phyloP scores from a whole-genome alignment of 1,140 invertebrate species.

The Formica exsecta region DNA sequence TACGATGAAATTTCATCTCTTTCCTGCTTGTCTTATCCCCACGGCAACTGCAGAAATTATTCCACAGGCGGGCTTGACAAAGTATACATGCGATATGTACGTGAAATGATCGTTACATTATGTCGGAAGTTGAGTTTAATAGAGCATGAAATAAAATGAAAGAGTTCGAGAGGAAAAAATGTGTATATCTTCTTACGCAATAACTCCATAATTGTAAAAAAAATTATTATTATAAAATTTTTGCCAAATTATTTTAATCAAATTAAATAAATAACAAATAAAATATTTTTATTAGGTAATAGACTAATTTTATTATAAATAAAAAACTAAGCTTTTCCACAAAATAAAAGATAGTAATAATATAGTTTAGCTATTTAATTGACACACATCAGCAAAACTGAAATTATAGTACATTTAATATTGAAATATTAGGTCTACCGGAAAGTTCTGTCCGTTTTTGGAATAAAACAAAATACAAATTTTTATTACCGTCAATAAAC shows the following conservation, averaged over 20 bases:
- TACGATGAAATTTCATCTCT: neutral
- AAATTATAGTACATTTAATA: too few relatives aligned
- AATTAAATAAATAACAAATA: constrained; percentile 7
- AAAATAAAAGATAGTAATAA: too few relatives aligned
- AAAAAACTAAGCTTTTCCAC: too few relatives aligned
- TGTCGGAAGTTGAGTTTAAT: constrained; percentile 1
- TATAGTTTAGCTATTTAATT: too few relatives aligned
- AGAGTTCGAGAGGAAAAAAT: too few relatives aligned
- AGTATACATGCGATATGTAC: neutral
- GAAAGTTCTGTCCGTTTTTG: too few relatives aligned
- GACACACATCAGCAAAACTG: too few relatives aligned
- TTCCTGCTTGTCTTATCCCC: constrained; percentile 7
- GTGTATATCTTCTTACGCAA: neutral
- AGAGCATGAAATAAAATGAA: neutral
- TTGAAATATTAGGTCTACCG: too few relatives aligned
- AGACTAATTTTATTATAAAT: too few relatives aligned
- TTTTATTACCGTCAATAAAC: too few relatives aligned
- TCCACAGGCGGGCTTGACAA: neutral
- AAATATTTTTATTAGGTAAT: neutral
- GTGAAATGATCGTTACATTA: neutral
- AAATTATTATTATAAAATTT: neutral
- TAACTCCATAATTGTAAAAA: neutral
- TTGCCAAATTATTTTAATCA: neutral
- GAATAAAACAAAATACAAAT: too few relatives aligned
- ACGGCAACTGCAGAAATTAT: neutral